Percentiles rank a stretch among this genome's conserved stretches.
phyloP scores from a whole-genome alignment of 2,113 vertebrate species.

The Drymodes brunneopygia region DNA sequence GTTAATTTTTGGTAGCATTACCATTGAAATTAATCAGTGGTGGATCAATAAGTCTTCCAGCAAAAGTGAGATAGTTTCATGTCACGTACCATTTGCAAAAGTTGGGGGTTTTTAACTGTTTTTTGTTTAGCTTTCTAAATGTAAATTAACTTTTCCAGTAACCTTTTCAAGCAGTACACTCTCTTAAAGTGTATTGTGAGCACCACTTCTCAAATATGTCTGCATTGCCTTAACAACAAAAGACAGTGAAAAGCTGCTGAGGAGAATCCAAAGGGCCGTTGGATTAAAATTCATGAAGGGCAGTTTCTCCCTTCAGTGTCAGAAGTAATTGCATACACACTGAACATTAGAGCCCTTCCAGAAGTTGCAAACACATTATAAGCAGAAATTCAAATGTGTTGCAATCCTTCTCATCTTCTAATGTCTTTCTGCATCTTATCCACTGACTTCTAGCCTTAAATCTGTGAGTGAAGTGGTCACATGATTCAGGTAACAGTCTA shows the following conservation, averaged over 20 bases:
- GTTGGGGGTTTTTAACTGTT: background rate
- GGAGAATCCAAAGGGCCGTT: constrained; percentile 3
- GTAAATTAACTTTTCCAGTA: background rate
- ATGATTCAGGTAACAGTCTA: background rate
- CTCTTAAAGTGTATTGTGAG: constrained; percentile 14
- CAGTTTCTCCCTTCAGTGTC: background rate
- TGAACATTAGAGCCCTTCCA: background rate
- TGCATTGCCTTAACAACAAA: background rate
- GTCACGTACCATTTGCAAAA: background rate
- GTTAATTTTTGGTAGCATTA: background rate
- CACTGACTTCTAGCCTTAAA: background rate
- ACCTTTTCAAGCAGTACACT: background rate
- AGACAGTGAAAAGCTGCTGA: constrained; percentile 17
- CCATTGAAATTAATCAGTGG: background rate
- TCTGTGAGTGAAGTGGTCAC: background rate
- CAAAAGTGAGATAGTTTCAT: background rate
- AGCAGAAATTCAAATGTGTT: background rate
- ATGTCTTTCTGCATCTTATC: background rate
- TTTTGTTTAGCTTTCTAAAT: constrained; percentile 4
- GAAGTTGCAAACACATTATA: background rate
- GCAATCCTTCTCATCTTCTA: background rate
- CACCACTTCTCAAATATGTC: background rate
- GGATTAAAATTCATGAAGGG: constrained; percentile 43
- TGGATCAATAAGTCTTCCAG: background rate
- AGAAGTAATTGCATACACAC: background rate